Percentiles rank a stretch among this genome's conserved stretches.
Conservation (phyloP, 2,113 vertebrate species). For the Desmodus rotundus region DNA sequence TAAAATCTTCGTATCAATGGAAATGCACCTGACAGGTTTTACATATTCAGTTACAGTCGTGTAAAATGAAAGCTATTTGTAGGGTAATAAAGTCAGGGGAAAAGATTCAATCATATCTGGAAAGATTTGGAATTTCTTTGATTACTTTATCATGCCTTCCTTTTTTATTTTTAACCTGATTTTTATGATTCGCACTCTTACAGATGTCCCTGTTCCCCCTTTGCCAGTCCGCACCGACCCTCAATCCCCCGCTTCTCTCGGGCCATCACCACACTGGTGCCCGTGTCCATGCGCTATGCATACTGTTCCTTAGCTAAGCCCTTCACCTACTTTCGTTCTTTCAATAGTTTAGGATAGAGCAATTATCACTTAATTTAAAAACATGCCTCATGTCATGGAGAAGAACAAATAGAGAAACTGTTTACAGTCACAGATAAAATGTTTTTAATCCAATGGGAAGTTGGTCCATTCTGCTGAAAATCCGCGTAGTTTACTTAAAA, state of each 20-base stretch:
- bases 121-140: slow-evolving; percentile 37
- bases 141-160: slow-evolving; percentile 28
- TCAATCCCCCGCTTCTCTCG: too few species aligned
- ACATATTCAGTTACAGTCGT: slow-evolving; percentile 45
- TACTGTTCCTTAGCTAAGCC: too few species aligned
- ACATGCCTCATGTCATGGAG: neutral
- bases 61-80: slow-evolving; percentile 59
- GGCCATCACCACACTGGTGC: too few species aligned
- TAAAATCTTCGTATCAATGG: slow-evolving; percentile 54
- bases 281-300: too few species aligned
- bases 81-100: neutral
- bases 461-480: neutral
- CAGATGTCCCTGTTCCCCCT: too few species aligned
- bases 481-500: neutral
- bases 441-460: neutral
- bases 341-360: slow-evolving; percentile 13
- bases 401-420: slow-evolving; percentile 10
- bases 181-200: too few species aligned
- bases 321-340: neutral
- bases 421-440: slow-evolving; percentile 26
- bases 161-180: neutral
- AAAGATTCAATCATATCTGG: slow-evolving; percentile 39
- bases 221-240: too few species aligned
- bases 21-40: slow-evolving; percentile 63
- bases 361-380: slow-evolving; percentile 46